phyloP scores from a whole-genome alignment of 2,888 invertebrate species.

The Boloria selene region DNA sequence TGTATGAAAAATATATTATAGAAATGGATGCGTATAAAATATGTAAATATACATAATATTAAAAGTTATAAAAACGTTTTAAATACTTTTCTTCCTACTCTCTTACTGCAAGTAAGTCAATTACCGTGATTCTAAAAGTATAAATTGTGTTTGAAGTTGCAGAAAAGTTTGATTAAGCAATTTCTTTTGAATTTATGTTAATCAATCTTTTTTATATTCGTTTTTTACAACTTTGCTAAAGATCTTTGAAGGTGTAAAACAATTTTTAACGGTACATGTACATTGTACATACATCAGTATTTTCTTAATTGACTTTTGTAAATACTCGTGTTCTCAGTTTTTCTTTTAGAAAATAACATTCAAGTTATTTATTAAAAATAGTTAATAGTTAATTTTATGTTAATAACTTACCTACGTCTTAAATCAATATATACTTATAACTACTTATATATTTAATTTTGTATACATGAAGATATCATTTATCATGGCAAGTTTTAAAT shows the following conservation, averaged over 20 bases:
- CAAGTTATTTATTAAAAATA: too few relatives aligned
- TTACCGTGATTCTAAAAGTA: constrained; percentile 31
- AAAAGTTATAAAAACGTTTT: not conserved
- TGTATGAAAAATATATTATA: too few relatives aligned
- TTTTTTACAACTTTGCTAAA: constrained; percentile 23
- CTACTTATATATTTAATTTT: too few relatives aligned
- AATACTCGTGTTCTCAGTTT: not conserved
- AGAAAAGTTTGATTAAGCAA: constrained; percentile 42
- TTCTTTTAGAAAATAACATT: too few relatives aligned
- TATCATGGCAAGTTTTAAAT: too few relatives aligned
- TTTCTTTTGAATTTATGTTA: constrained; percentile 38
- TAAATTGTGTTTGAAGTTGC: constrained; percentile 37
- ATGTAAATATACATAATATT: not conserved
- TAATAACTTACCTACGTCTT: too few relatives aligned
- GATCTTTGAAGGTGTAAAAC: constrained; percentile 11
- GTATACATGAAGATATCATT: too few relatives aligned
- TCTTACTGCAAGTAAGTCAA: constrained; percentile 20
- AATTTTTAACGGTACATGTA: not conserved
- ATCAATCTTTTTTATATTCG: constrained; percentile 34
- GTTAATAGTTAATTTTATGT: too few relatives aligned
- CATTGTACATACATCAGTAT: not conserved
- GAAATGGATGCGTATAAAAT: too few relatives aligned
- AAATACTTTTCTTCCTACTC: constrained; percentile 1
- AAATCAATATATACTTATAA: too few relatives aligned
- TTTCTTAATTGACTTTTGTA: not conserved